Conservation (phyloP, 2,888 invertebrate genomes). For the Agriotes lineatus region DNA sequence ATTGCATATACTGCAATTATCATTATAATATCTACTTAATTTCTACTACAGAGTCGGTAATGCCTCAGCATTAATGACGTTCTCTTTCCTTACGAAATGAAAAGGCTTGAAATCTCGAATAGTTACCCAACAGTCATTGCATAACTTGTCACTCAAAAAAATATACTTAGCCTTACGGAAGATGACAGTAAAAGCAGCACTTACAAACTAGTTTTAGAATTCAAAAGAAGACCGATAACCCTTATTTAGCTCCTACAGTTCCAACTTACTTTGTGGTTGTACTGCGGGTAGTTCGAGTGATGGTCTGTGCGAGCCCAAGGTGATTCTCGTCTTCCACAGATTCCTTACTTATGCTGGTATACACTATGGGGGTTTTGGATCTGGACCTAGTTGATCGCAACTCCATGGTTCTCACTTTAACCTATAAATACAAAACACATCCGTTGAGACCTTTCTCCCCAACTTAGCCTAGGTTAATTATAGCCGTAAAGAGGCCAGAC, state of each 20-base stretch:
- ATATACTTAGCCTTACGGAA: no score
- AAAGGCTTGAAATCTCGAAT: no score
- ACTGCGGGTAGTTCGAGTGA: constrained; percentile 62
- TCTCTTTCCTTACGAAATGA: no score
- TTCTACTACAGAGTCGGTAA: no score
- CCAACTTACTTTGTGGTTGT: constrained; percentile 68
- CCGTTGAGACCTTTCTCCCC: constrained; percentile 29
- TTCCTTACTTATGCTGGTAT: constrained; percentile 72
- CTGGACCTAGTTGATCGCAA: constrained; percentile 76
- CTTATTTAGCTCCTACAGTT: not conserved
- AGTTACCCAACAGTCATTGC: no score
- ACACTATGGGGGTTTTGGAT: constrained; percentile 74
- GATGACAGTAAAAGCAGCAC: no score
- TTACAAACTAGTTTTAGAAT: no score
- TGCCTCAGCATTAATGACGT: no score
- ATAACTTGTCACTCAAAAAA: no score
- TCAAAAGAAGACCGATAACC: no score
- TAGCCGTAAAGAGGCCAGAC: constrained; percentile 13
- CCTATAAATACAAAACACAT: constrained; percentile 35
- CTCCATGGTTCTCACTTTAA: constrained; percentile 59
- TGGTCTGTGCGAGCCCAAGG: constrained; percentile 54
- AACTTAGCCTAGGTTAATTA: constrained; percentile 23
- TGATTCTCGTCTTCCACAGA: constrained; percentile 64
- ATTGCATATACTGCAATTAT: no score
- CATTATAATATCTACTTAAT: no score